A percentile compares a stretch with the other conserved stretches of the same genome.
phyloP scores from a whole-genome alignment of 1,140 invertebrate genomes.

The Ectropis grisescens region DNA sequence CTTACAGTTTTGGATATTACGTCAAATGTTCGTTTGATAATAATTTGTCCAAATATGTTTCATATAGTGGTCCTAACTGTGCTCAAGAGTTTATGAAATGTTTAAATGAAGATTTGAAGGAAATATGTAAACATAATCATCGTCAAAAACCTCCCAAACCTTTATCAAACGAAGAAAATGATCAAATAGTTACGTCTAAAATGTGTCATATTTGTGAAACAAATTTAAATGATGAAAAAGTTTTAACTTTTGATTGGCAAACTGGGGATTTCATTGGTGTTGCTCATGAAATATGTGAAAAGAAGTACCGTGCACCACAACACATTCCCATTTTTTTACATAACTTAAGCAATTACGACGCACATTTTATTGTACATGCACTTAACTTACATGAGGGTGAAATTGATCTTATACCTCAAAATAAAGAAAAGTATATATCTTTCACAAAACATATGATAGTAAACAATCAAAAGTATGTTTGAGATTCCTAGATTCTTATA shows the following conservation, averaged over 20 bases:
- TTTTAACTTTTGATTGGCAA: slow-evolving; percentile 8
- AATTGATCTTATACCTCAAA: slow-evolving; percentile 1
- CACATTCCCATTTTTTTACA: slow-evolving; percentile 11
- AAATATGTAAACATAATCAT: slow-evolving; percentile 20
- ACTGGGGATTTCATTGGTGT: slow-evolving; percentile 13
- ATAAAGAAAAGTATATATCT: slow-evolving; percentile 2
- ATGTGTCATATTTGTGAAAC: slow-evolving; percentile 6
- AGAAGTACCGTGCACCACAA: slow-evolving; percentile 7
- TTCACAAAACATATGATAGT: too few relatives aligned
- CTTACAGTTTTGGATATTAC: slow-evolving; percentile 42
- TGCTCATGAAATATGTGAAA: slow-evolving; percentile 7
- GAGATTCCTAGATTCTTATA: slow-evolving; percentile 10
- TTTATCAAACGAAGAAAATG: slow-evolving; percentile 12
- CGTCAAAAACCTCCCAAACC: slow-evolving; percentile 21
- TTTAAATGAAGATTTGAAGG: slow-evolving; percentile 19
- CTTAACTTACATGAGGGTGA: neutral
- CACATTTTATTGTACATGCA: slow-evolving; percentile 14
- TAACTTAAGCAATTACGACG: slow-evolving; percentile 14
- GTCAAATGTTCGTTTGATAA: slow-evolving; percentile 42
- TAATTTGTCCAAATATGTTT: slow-evolving; percentile 24
- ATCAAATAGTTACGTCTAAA: slow-evolving; percentile 6
- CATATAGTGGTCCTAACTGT: slow-evolving; percentile 27
- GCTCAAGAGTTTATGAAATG: slow-evolving; percentile 25
- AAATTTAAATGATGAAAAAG: slow-evolving; percentile 3
- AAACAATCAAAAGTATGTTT: neutral